Percentiles rank a stretch among this genome's conserved stretches.
Evolutionary conservation across 1,140 invertebrate species (phyloP).

Genomic region (Caenorhabditis briggsae): DNA sequence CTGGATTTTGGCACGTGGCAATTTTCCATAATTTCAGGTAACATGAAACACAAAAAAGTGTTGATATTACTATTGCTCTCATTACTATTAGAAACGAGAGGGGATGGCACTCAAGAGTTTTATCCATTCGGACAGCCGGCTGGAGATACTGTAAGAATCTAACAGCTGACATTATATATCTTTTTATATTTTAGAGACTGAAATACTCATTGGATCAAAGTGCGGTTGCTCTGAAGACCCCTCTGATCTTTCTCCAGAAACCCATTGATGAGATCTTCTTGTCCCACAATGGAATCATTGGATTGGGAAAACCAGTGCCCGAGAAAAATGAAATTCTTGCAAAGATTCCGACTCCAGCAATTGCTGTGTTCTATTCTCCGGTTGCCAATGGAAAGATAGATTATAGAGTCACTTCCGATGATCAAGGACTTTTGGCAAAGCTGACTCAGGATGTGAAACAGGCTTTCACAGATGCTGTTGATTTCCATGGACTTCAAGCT

Average conservation of each 20-base stretch:
- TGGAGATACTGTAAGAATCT: slow-evolving; percentile 8
- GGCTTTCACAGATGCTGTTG: slow-evolving; percentile 48
- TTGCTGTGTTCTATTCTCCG: slow-evolving; percentile 59
- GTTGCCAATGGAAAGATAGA: slow-evolving; percentile 9
- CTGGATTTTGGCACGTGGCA: not conserved
- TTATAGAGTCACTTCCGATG: slow-evolving; percentile 59
- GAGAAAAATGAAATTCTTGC: slow-evolving; percentile 12
- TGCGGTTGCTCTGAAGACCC: slow-evolving; percentile 51
- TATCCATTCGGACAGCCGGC: slow-evolving; percentile 37
- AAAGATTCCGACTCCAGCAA: slow-evolving; percentile 15
- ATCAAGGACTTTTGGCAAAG: slow-evolving; percentile 45
- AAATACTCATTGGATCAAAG: slow-evolving; percentile 55
- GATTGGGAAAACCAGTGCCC: slow-evolving; percentile 59
- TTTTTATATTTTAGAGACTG: slow-evolving; percentile 26
- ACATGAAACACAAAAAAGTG: slow-evolving; percentile 49
- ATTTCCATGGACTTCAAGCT: slow-evolving; percentile 61
- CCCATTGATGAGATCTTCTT: slow-evolving; percentile 60
- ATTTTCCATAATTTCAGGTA: not conserved
- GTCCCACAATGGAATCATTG: slow-evolving; percentile 61
- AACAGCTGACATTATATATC: not conserved
- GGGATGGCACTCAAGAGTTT: not conserved
- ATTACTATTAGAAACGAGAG: not conserved
- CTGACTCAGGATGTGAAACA: slow-evolving; percentile 54
- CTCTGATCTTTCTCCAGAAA: slow-evolving; percentile 46
- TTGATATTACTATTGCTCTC: slow-evolving; percentile 14